phyloP scores from a whole-genome alignment of 2,797 vertebrate species.

The Gymnothorax reevesii region DNA sequence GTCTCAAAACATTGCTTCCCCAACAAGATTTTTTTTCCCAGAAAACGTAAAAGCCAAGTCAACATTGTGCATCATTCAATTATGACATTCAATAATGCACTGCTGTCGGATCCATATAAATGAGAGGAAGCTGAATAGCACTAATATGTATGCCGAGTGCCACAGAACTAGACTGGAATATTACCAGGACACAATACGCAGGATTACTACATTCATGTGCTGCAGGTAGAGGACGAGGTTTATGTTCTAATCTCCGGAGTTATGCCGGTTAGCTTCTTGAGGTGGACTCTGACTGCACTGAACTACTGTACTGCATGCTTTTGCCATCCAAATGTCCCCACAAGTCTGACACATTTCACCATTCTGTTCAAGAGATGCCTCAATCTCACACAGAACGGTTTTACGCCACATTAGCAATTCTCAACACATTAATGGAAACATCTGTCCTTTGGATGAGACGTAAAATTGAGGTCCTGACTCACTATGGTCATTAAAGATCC shows the following conservation, averaged over 20 bases:
- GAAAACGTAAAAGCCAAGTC: not conserved
- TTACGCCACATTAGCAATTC: not conserved
- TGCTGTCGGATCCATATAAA: not conserved
- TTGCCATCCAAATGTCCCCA: not conserved
- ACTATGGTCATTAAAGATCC: no score
- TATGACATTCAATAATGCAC: not conserved
- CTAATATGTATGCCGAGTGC: not conserved
- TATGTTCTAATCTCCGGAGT: conserved; percentile 38
- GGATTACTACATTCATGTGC: conserved; percentile 27
- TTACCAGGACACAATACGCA: conserved; percentile 23
- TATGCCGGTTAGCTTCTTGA: conserved; percentile 19
- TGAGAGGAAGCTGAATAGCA: not conserved
- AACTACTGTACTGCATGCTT: not conserved
- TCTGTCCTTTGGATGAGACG: no score
- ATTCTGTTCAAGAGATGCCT: not conserved
- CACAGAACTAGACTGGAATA: not conserved
- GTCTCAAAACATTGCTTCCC: not conserved
- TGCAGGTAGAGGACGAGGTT: conserved; percentile 24
- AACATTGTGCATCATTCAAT: not conserved
- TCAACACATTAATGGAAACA: not conserved
- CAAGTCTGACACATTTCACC: conserved; percentile 8
- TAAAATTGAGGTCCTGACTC: no score
- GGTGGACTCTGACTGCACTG: not conserved
- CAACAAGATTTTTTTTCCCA: not conserved
- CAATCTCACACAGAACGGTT: not conserved